Conservation (phyloP, 2,797 vertebrate species). For the Zalophus californianus region DNA sequence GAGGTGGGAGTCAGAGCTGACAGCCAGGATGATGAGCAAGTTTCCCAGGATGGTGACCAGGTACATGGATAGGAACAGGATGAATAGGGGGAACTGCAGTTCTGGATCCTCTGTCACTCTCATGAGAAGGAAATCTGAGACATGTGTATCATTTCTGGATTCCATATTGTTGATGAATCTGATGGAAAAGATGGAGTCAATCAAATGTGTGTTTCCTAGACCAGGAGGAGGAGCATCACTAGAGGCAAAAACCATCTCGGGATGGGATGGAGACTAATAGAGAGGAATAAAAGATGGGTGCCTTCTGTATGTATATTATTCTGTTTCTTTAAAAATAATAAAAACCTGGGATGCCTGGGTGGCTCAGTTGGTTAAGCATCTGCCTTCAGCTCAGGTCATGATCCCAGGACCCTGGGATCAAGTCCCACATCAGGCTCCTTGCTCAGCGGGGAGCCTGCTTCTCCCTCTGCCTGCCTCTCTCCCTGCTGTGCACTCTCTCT, state of each 20-base stretch:
- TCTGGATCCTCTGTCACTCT: background rate
- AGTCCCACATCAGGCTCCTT: too few species aligned
- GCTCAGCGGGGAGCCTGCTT: too few species aligned
- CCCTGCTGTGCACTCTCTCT: too few species aligned
- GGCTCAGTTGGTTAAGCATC: too few species aligned
- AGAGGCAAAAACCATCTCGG: background rate
- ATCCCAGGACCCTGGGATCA: too few species aligned
- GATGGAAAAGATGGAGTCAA: background rate
- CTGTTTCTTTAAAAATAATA: background rate
- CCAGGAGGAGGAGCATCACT: background rate
- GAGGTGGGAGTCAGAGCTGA: background rate
- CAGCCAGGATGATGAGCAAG: conserved; percentile 34
- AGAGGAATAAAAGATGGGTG: background rate
- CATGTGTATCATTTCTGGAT: background rate
- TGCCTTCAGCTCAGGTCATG: too few species aligned
- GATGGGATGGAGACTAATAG: background rate
- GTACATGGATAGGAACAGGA: conserved; percentile 47
- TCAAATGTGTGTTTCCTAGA: background rate
- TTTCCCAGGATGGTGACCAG: conserved; percentile 61
- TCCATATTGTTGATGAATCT: background rate
- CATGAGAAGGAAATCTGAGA: conserved; percentile 16
- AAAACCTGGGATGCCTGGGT: background rate
- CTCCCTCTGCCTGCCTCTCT: too few species aligned
- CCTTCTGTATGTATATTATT: background rate
- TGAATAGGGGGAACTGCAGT: background rate